A percentile compares a stretch with the other conserved stretches of the same genome.
These are phyloP conservation scores for Trichoplax adhaerens DNA, from an alignment of 37 sponge, comb jelly and placozoan species.

Conservation along the genomic window DNA sequence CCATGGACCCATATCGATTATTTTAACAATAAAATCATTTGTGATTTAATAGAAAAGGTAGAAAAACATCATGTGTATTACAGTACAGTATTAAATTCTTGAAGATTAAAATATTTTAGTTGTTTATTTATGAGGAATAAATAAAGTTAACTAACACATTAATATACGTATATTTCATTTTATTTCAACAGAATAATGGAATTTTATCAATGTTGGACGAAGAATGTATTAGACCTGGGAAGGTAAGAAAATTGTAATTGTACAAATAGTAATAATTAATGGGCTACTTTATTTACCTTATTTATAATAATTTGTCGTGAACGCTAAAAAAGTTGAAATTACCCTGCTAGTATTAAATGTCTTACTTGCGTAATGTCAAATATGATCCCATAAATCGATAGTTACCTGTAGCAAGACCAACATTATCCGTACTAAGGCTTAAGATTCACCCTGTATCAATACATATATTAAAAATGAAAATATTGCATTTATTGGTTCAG, in stretches of 20 bases:
- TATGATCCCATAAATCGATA: too few relatives aligned
- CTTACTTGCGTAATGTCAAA: too few relatives aligned
- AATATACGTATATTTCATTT: background rate
- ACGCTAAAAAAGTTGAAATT: too few relatives aligned
- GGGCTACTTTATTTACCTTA: too few relatives aligned
- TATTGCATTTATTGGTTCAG: too few relatives aligned
- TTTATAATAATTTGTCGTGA: too few relatives aligned
- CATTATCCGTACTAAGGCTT: too few relatives aligned
- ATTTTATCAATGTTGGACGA: slow-evolving; percentile 62
- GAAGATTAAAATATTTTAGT: background rate
- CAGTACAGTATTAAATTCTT: background rate
- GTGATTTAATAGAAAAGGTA: slow-evolving; percentile 71
- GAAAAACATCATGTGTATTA: slow-evolving; percentile 4
- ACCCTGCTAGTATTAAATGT: too few relatives aligned
- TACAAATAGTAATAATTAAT: too few relatives aligned
- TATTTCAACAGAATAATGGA: slow-evolving; percentile 38
- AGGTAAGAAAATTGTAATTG: slow-evolving; percentile 7
- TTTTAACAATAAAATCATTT: slow-evolving; percentile 71
- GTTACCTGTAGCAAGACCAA: too few relatives aligned
- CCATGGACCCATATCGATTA: slow-evolving; percentile 61
- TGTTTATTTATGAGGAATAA: background rate
- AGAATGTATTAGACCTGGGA: slow-evolving; percentile 69
- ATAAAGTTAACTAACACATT: background rate
- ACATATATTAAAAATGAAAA: too few relatives aligned
- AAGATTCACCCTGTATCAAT: too few relatives aligned